Base-by-base conservation (phyloP, 2,888 invertebrate genomes). In the Eudemis profundana region DNA sequence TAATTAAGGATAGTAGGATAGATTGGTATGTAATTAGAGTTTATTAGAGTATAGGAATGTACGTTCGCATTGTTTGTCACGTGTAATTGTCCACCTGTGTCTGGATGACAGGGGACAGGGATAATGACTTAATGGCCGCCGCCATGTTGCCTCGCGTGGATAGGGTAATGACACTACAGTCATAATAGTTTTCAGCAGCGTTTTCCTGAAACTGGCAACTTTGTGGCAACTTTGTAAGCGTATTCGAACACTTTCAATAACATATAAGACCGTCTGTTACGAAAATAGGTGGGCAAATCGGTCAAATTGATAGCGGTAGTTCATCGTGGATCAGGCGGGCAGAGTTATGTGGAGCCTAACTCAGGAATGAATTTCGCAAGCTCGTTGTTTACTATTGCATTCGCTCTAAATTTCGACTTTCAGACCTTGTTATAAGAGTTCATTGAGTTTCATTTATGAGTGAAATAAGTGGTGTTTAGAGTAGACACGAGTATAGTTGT, bases 81-180 rank as follows among this genome's bases (percentile, higher is more conserved):
- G 33, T 61, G 61, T 66, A 66, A 66, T 60, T 62, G 27, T 40
- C 54, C 46, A 54, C 38, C 38, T 61, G 65, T 65, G 27, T 56
- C 66, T 77, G 73, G 75, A 82, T 83, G 75, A 84, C 75, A 85
- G 83, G 82, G 81, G 70, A n/a, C n/a, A 69, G 53, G 71, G 72
- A 33, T 86, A 85, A 85, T 84, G 72, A 78, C 73, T 73, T 83
- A 83, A 84, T 85, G 74, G 73, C 72, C 70, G 66, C 67, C 57
- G 68, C 74, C 75, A 74, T 78, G 67, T 77, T 69, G 69, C 70
- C 68, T 69, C 67, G 69, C 77, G 74, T 69, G 74, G 76, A 75
- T 76, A 75, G 77, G 72, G 75, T 81, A 85, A 81, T 81, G 78
- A 77, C 76, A 78, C 74, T 72, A 76, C 72, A 70, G 67, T 66